phyloP scores from a whole-genome alignment of 2,888 invertebrate species.

The Noctuana brunneofusca region DNA sequence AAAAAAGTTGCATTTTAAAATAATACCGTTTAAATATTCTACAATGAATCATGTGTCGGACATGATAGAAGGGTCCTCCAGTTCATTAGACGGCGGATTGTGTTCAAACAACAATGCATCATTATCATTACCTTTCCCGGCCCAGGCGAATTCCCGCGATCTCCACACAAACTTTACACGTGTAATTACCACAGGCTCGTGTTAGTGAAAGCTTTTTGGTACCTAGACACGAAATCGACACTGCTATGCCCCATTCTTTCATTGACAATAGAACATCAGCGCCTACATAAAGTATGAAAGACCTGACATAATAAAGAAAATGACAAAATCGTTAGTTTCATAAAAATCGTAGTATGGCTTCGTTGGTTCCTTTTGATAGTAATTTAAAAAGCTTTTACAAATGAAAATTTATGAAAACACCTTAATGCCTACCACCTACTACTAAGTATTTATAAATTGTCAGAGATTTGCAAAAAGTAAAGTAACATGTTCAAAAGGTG shows the following conservation, averaged over 20 bases:
- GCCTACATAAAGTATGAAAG: slow-evolving; percentile 8
- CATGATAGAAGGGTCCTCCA: slow-evolving; percentile 39
- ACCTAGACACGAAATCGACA: slow-evolving; percentile 52
- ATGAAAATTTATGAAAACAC: too few species aligned
- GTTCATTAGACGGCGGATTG: slow-evolving; percentile 57
- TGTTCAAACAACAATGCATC: slow-evolving; percentile 62
- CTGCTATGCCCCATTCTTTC: slow-evolving; percentile 38
- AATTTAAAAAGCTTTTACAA: too few species aligned
- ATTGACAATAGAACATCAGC: slow-evolving; percentile 27
- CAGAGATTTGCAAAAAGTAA: too few species aligned
- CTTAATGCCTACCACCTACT: too few species aligned
- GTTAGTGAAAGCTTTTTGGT: slow-evolving; percentile 66
- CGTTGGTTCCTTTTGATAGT: too few species aligned
- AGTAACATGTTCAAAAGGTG: too few species aligned
- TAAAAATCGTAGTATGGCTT: too few species aligned
- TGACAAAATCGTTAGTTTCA: neutral
- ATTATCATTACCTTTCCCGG: slow-evolving; percentile 62
- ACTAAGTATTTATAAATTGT: too few species aligned
- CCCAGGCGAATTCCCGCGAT: slow-evolving; percentile 57
- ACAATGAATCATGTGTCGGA: slow-evolving; percentile 14
- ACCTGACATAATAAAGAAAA: slow-evolving; percentile 1
- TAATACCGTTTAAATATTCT: too few species aligned
- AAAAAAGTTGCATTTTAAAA: too few species aligned
- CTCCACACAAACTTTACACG: slow-evolving; percentile 51
- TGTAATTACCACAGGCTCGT: slow-evolving; percentile 55